A percentile compares a stretch with the other conserved stretches of the same genome.
These are phyloP conservation scores for Pteropus rufus DNA, from an alignment of 2,797 vertebrate species.

Conservation along the genomic window DNA sequence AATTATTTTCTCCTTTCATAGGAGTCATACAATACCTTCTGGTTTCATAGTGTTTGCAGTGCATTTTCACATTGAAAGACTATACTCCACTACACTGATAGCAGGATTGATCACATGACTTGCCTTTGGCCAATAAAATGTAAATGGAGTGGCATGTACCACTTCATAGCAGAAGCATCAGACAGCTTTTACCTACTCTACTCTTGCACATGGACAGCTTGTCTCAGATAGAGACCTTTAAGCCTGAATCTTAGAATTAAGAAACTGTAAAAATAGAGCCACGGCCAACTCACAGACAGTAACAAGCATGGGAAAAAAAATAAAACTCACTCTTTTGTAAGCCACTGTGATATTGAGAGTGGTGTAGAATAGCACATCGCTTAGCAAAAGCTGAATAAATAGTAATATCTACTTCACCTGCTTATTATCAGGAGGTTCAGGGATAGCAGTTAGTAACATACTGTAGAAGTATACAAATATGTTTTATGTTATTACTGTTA, in stretches of 20 bases:
- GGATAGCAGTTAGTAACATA: background rate
- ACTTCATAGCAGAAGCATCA: background rate
- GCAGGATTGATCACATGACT: background rate
- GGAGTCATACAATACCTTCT: background rate
- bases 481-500: background rate
- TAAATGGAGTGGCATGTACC: background rate
- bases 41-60: background rate
- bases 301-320: background rate
- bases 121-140: background rate
- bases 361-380: background rate
- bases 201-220: background rate
- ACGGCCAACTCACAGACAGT: background rate
- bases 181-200: background rate
- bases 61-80: background rate
- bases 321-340: background rate
- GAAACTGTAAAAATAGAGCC: background rate
- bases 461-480: background rate
- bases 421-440: background rate
- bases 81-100: rapidly evolving
- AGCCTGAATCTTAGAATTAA: background rate
- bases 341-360: too few species aligned
- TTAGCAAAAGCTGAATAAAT: background rate
- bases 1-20: background rate
- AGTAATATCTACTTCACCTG: background rate
- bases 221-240: background rate